Evolutionary conservation across 2,888 invertebrate species (phyloP).

Genomic region (Hirtodrosophila duncani): DNA sequence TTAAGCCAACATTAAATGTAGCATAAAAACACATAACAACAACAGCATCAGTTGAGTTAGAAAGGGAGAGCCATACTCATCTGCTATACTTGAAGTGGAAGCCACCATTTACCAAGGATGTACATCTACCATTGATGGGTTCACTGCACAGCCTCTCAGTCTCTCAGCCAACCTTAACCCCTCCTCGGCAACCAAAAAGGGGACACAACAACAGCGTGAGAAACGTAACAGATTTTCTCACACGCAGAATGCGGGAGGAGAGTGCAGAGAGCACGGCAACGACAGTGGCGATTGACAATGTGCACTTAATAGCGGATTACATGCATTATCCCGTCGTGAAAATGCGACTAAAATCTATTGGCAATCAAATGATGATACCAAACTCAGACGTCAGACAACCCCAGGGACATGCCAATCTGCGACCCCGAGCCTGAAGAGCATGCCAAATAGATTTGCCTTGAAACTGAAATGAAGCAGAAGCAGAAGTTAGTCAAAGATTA

Average conservation of each 20-base stretch:
- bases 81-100: conserved; percentile 2
- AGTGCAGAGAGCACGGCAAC: background rate
- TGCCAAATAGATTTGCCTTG: conserved; percentile 24
- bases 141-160: conserved; percentile 47
- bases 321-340: conserved; percentile 73
- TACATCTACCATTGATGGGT: conserved; percentile 58
- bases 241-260: conserved; percentile 46
- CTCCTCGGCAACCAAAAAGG: conserved; percentile 15
- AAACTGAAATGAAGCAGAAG: conserved; percentile 37
- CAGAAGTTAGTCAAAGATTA: conserved; percentile 32
- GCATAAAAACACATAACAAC: conserved; percentile 77
- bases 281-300: conserved; percentile 62
- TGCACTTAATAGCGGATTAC: conserved; percentile 76
- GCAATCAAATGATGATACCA: conserved; percentile 72
- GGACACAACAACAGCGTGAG: conserved; percentile 64
- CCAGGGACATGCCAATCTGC: too few species aligned
- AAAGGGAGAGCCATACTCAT: conserved; percentile 23
- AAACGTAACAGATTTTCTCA: conserved; percentile 73
- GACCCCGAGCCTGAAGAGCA: too few species aligned
- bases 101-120: conserved; percentile 39
- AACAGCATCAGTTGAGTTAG: conserved; percentile 18
- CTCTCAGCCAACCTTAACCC: conserved; percentile 26
- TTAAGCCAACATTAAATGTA: conserved; percentile 78
- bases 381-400: conserved; percentile 46
- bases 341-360: conserved; percentile 70